A percentile compares a stretch with the other conserved stretches of the same genome.
Conservation (phyloP, 2,888 invertebrate genomes). For the Philaethria dido region DNA sequence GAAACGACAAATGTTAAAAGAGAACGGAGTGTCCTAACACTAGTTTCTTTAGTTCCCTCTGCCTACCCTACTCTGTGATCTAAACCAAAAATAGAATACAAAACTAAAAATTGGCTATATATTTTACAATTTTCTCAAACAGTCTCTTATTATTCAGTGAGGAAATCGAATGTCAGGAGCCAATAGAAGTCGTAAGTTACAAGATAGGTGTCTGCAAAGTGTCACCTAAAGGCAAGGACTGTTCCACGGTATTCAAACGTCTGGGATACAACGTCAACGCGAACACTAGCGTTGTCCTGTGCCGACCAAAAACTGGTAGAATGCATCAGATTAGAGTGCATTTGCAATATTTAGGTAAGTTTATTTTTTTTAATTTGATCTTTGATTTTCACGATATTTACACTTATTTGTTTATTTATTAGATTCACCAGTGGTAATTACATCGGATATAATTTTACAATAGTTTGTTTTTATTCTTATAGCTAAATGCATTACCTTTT, state of each 20-base stretch:
- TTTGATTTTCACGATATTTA: no score
- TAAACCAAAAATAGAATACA: no score
- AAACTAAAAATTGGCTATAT: neutral
- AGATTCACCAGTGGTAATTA: no score
- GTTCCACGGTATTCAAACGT: constrained; percentile 95
- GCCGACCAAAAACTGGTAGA: constrained; percentile 97
- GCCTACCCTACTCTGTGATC: no score
- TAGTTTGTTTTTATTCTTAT: no score
- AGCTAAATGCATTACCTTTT: no score
- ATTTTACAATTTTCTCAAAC: neutral
- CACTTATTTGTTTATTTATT: no score
- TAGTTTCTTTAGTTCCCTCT: no score
- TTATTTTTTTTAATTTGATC: no score
- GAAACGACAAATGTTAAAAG: no score
- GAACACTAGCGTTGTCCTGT: constrained; percentile 95
- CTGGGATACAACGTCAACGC: constrained; percentile 95
- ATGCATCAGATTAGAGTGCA: constrained; percentile 99
- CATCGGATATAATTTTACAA: no score
- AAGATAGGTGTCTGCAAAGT: constrained; percentile 98
- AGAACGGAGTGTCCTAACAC: no score
- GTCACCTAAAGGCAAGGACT: constrained; percentile 95
- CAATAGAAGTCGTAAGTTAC: constrained; percentile 96
- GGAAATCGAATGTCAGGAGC: constrained; percentile 92
- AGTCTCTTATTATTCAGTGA: constrained; percentile 78
- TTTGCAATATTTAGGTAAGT: constrained; percentile 96